Evolutionary conservation across 2,113 vertebrate species (phyloP), one percentile per base, ranked within the genome.

Genomic region (Gulo gulo): DNA sequence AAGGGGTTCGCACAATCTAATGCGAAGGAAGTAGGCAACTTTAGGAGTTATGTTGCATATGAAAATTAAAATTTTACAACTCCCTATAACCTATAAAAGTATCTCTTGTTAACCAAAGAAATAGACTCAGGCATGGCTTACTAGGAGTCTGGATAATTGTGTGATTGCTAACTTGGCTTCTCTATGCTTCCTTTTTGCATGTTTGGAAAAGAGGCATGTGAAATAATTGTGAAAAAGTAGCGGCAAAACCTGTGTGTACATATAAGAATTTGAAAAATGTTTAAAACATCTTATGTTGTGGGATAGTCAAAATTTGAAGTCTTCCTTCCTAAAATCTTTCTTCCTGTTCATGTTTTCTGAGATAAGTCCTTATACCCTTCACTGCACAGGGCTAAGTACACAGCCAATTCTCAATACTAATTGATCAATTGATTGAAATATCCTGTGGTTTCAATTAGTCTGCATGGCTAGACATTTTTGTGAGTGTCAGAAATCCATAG

Each of bases 401-500:
- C 14, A 93, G 23, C 13, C 39, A 12, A 90, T 85, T 89, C 24
- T 97, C 79, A 90, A 83, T 61, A 80, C 2, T 87, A 39, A 73
- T 65, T 83, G 36, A 82, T 65, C 45, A 31, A 96, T 57, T 94
- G 67, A 94, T 91, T 67, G 52, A 80, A 93, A 88, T 88, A 42
- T 21, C 20, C 26, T 71, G 7, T 29, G 15, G 3, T 94, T 97
- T 94, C 52, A 88, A 73, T 82, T 82, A 97, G 23, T 97, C 47
- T 96, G 36, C 57, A 63, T 87, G 39, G 11, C 31, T 94, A 47
- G 13, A 86, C 36, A 74, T 36, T 95, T 97, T 78, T 95, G 45
- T 90, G n/a, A 88, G 57, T 47, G 52, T 97, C 36, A 92, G 26
- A 96, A 97, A 96, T 71, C 42, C 21, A 91, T 84, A 57, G 6